Evolutionary conservation across 2,888 invertebrate species (phyloP), one percentile per base, ranked within the genome.

Genomic region (Patella ulyssiponensis): DNA sequence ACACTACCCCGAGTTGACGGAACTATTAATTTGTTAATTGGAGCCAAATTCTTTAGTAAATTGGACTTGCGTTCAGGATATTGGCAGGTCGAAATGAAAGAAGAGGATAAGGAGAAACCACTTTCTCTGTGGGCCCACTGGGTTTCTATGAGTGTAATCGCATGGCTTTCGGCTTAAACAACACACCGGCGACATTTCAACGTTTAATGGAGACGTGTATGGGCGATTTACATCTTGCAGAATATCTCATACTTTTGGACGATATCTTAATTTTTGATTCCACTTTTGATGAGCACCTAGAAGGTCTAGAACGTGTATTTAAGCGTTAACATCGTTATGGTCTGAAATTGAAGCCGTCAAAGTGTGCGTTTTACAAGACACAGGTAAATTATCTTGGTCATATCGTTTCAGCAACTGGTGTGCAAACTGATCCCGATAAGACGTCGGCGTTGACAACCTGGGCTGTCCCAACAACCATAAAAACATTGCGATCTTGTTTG

Each of bases 1-100:
- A 76, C 80, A 0, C 71, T 84, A 11, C 82, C 84, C 11, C 64
- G 82, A 4, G 73, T 83, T 14, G 81, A 85, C n/a, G 83, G 83
- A 84, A 53, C 81, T 0, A 53, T 85, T 12, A 80, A 82, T 53
- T 58, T 14, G 2, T 51, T 84, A 4, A 5, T 69, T 12, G 85
- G 82, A 3, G 51, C 56, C 2, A 80, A 69, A 15, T 81, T 72
- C 27, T 83, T 82, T 53, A 69, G 72, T 5, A 71, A 74, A 2
- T 69, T 79, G 5, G 81, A 80, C 71, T 70, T 77, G 72, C 81
- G 79, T 53, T 54, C 51, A 20, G 80, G 80, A 4, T 81, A 79
- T 71, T 74, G 79, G 27, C 82, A 79, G 69, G 75, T 82, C 12
- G 82, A 79, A 56, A 54, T 81, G 27, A 75, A 81, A 56, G 83